Evolutionary conservation across 2,113 vertebrate species (phyloP).

Genomic region (Myotis brandtii): DNA sequence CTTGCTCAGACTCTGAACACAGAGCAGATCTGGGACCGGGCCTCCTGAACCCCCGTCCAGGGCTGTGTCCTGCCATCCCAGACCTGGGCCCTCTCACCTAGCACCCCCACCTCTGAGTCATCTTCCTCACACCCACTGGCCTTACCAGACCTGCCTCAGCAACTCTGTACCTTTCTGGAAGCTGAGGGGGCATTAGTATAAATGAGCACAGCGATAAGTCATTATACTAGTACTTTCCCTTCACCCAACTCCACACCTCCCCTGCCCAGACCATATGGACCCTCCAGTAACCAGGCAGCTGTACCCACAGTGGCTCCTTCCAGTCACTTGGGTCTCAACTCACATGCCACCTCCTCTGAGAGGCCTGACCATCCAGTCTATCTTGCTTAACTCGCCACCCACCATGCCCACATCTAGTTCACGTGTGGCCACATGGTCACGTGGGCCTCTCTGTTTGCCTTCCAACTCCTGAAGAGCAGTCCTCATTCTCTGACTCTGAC

Average conservation of each 20-base stretch:
- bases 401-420: not conserved
- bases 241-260: not conserved
- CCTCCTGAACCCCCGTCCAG: not conserved
- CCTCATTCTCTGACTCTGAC: not conserved
- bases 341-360: not conserved
- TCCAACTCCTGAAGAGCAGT: not conserved
- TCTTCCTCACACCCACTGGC: not conserved
- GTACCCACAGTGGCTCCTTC: not conserved
- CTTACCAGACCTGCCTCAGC: not conserved
- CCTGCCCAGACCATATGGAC: not conserved
- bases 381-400: not conserved
- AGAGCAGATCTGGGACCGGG: not conserved
- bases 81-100: not conserved
- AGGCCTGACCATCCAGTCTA: not conserved
- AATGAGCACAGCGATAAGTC: not conserved
- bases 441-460: not conserved
- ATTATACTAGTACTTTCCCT: not conserved
- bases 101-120: not conserved
- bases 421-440: fast-evolving
- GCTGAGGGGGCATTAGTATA: not conserved
- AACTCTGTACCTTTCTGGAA: not conserved
- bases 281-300: not conserved
- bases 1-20: not conserved
- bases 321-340: not conserved
- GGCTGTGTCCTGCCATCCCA: not conserved